phyloP scores from a whole-genome alignment of 2,113 vertebrate genomes.

The Paramisgurnus dabryanus region DNA sequence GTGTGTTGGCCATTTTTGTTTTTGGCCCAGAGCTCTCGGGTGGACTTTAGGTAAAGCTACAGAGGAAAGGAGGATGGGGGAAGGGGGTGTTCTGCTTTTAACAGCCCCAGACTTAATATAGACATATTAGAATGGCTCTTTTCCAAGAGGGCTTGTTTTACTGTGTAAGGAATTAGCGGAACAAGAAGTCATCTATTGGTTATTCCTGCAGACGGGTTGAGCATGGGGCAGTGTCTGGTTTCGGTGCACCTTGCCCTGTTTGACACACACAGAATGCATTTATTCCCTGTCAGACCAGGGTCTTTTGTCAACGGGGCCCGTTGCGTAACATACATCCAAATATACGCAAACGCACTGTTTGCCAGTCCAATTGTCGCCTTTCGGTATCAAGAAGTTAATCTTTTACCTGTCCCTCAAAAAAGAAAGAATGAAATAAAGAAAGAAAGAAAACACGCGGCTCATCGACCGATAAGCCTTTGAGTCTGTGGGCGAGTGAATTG shows the following conservation, averaged over 20 bases:
- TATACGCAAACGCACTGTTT: slow-evolving; percentile 64
- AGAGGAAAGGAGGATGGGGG: slow-evolving; percentile 35
- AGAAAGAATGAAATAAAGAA: slow-evolving; percentile 17
- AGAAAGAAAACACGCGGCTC: slow-evolving; percentile 18
- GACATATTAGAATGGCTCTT: slow-evolving; percentile 84
- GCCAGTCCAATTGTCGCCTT: slow-evolving; percentile 79
- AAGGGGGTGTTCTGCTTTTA: slow-evolving; percentile 65
- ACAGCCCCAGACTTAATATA: slow-evolving; percentile 70
- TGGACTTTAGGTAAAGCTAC: slow-evolving; percentile 25
- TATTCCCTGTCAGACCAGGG: neutral
- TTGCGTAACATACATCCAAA: slow-evolving; percentile 41
- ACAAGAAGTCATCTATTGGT: slow-evolving; percentile 93
- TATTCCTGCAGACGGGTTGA: slow-evolving; percentile 85
- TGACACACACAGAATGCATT: slow-evolving; percentile 14
- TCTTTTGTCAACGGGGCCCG: slow-evolving; percentile 17
- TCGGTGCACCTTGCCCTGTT: slow-evolving; percentile 72
- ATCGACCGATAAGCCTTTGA: slow-evolving; percentile 78
- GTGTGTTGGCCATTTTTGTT: slow-evolving; percentile 29
- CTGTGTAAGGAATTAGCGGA: slow-evolving; percentile 85
- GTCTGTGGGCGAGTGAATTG: slow-evolving; percentile 64
- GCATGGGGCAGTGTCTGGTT: slow-evolving; percentile 84
- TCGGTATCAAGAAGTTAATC: slow-evolving; percentile 82
- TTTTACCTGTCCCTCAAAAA: slow-evolving; percentile 86
- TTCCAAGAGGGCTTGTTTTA: slow-evolving; percentile 85
- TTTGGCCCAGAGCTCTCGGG: slow-evolving; percentile 11